These are phyloP conservation scores for Virgularia gustaviana DNA, from an alignment of 92 coral and sea anemone species.

Conservation along the genomic window DNA sequence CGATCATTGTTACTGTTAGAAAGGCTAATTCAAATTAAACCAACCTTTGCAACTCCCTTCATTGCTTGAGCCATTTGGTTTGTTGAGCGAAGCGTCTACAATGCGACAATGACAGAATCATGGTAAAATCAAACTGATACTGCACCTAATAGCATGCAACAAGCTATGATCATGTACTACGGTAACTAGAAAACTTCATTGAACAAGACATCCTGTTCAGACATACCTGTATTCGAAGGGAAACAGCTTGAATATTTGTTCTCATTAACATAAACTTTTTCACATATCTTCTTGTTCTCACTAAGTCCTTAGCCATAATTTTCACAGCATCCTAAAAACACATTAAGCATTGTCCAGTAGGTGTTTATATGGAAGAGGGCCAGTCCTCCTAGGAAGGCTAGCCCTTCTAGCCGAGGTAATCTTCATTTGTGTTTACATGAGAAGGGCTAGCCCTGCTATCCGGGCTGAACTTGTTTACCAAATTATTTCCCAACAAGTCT, in stretches of 20 bases:
- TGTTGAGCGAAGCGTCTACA: conserved; percentile 79
- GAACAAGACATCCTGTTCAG: not conserved
- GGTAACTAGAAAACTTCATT: not conserved
- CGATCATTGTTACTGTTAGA: too few relatives aligned
- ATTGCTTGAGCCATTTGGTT: conserved; percentile 99
- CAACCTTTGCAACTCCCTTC: conserved; percentile 98
- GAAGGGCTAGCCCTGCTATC: too few relatives aligned
- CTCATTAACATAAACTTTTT: conserved; percentile 95
- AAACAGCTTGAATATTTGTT: conserved; percentile 95
- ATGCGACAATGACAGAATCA: not conserved
- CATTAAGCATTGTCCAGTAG: not conserved
- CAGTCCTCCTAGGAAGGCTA: too few relatives aligned
- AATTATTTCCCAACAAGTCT: too few relatives aligned
- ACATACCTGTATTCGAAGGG: conserved; percentile 87
- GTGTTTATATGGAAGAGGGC: too few relatives aligned
- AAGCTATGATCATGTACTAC: not conserved
- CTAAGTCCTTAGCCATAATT: conserved; percentile 97
- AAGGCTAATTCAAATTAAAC: too few relatives aligned
- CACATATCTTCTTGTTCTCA: conserved; percentile 89
- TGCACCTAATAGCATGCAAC: not conserved
- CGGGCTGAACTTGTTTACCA: too few relatives aligned
- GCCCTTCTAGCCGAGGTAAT: too few relatives aligned
- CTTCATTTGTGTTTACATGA: too few relatives aligned
- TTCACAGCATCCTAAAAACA: conserved; percentile 87
- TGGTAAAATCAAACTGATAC: not conserved